These are phyloP conservation scores for Vipera ursinii DNA, from an alignment of 2,797 vertebrate species.

Conservation along the genomic window DNA sequence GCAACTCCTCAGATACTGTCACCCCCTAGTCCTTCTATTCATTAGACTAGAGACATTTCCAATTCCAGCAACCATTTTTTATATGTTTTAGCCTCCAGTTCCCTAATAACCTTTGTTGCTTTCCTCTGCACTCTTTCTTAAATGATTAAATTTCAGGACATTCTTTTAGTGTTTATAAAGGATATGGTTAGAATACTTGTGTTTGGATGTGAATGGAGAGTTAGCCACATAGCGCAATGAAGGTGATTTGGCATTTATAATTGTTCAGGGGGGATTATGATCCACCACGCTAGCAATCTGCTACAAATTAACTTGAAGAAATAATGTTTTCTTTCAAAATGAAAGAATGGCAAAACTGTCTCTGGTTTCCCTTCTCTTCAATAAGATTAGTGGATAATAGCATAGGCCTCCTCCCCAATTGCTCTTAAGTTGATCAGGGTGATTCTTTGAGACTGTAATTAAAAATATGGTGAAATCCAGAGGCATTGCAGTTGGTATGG, in stretches of 20 bases:
- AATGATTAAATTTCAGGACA: neutral
- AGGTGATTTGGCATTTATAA: neutral
- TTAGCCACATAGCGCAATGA: neutral
- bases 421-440: neutral
- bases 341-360: neutral
- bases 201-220: neutral
- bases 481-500: neutral
- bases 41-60: too few species aligned
- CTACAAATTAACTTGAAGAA: neutral
- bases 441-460: neutral
- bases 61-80: too few species aligned
- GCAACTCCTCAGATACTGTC: too few species aligned
- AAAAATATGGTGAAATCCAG: neutral
- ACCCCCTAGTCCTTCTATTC: too few species aligned
- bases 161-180: neutral
- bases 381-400: neutral
- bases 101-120: too few species aligned
- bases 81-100: too few species aligned
- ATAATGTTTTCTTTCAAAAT: neutral
- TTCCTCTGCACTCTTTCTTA: neutral
- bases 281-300: neutral
- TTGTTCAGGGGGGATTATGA: neutral
- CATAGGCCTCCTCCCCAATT: neutral
- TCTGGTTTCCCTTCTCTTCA: neutral
- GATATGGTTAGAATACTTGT: neutral